Conservation (phyloP, 2,797 vertebrate species). For the Dryobates pubescens region DNA sequence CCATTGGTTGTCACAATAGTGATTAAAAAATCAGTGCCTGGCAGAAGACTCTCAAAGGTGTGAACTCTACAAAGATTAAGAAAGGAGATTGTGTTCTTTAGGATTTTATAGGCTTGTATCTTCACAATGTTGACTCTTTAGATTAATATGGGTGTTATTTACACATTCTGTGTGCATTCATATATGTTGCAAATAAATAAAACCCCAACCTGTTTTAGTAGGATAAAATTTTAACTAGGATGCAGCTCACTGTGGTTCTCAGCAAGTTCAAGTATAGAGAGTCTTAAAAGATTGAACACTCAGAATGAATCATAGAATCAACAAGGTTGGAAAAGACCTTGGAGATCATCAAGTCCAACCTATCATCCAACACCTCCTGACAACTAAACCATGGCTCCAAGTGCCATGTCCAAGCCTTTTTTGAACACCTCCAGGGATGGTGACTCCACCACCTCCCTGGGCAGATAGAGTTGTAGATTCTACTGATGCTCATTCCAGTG, state of each 20-base stretch:
- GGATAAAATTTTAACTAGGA: neutral
- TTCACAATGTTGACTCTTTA: neutral
- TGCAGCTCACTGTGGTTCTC: neutral
- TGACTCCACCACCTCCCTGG: too few species aligned
- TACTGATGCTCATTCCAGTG: neutral
- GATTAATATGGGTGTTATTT: neutral
- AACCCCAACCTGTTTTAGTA: neutral
- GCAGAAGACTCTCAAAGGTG: conserved; percentile 79
- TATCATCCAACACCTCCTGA: too few species aligned
- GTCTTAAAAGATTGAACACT: neutral
- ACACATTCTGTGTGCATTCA: too few species aligned
- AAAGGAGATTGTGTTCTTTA: conserved; percentile 8
- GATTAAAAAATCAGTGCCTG: conserved; percentile 82
- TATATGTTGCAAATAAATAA: neutral
- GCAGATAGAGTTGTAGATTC: neutral
- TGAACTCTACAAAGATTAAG: conserved; percentile 72
- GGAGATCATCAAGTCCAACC: too few species aligned
- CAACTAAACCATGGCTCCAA: too few species aligned
- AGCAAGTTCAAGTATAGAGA: neutral
- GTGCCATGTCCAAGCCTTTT: too few species aligned
- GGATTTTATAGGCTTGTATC: neutral
- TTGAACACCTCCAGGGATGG: too few species aligned
- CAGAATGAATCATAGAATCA: neutral
- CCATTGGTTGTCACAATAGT: conserved; percentile 77
- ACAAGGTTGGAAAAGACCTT: too few species aligned